Base-by-base conservation (phyloP, 1,140 invertebrate species). In the Panagrolaimus sp. region DNA sequence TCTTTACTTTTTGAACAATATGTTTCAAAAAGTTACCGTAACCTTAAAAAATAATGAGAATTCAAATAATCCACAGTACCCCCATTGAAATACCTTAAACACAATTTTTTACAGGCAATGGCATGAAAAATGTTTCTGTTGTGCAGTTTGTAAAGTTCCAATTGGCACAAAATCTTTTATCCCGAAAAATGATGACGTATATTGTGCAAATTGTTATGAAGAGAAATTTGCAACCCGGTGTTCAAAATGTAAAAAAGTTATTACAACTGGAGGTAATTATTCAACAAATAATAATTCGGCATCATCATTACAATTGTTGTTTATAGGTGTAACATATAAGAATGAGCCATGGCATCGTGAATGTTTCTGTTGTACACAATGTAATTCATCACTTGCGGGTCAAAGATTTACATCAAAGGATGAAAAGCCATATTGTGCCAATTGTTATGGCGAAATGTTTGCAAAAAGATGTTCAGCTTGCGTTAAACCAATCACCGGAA, bases 101-200 rank as follows among this genome's bases (percentile, higher is more conserved):
- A n/a, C n/a, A n/a, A n/a, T n/a, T n/a, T n/a, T 38, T 38, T 38
- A 38, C 7, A 38, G 32, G 76, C 95, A 98, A 85, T 99, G 95
- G 95, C 96, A 99, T 86, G 96, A 99, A 88, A 94, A 97, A 84
- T 99, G 96, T 83, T 99, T 99, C 90, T 92, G 91, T 84, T 99
- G 96, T 87, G 91, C 91, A 75, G 91, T 94, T 15, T 99, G 96
- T 88, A 95, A 94, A 86, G 91, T 90, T 78, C 90, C 96, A 63
- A 99, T 99, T 81, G 95, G 96, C 71, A 98, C 95, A 81, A 96
- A 96, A 88, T 96, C 93, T 85, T 99, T 98, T 87, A 97, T 98
- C 85, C 96, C 96, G 45, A 89, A 94, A 63, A 96, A 98, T 82
- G 93, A 98, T 84, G 93, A 98, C 85, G 97, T 98, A 84, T 98